Percentiles rank a stretch among this genome's conserved stretches.
These are phyloP conservation scores for Drosophila sp. DNA, from an alignment of 1,140 invertebrate genomes.

Conservation along the genomic window DNA sequence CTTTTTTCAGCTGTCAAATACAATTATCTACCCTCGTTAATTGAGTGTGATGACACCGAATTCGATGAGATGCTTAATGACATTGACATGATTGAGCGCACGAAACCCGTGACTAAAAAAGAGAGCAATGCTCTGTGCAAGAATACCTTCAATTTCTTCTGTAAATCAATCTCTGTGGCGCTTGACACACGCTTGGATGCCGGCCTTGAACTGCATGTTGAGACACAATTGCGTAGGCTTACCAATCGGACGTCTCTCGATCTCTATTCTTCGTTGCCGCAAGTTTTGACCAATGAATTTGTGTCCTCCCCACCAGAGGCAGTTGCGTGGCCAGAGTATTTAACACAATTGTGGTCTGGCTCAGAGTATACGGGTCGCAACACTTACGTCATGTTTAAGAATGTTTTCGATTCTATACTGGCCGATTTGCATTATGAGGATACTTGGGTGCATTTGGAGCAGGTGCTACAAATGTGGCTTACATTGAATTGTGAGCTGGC, in stretches of 20 bases:
- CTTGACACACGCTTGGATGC: slow-evolving; percentile 91
- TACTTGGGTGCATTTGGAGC: slow-evolving; percentile 88
- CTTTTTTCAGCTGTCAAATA: slow-evolving; percentile 73
- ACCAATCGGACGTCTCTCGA: slow-evolving; percentile 84
- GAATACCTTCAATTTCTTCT: slow-evolving; percentile 76
- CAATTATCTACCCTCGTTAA: slow-evolving; percentile 86
- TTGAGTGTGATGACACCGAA: slow-evolving; percentile 90
- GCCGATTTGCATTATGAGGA: slow-evolving; percentile 85
- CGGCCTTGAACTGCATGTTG: slow-evolving; percentile 88
- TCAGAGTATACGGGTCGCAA: slow-evolving; percentile 73
- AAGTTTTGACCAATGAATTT: slow-evolving; percentile 80
- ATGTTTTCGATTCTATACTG: slow-evolving; percentile 89
- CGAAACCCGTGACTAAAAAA: slow-evolving; percentile 83
- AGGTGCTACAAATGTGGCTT: slow-evolving; percentile 92
- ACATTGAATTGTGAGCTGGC: slow-evolving; percentile 88
- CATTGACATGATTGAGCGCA: slow-evolving; percentile 87
- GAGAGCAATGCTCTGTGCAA: slow-evolving; percentile 70
- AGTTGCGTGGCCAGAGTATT: slow-evolving; percentile 83
- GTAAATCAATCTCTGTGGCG: slow-evolving; percentile 87
- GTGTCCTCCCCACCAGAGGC: slow-evolving; percentile 78
- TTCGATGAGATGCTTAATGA: slow-evolving; percentile 88
- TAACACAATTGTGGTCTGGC: slow-evolving; percentile 79
- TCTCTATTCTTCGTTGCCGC: slow-evolving; percentile 83
- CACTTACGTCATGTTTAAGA: slow-evolving; percentile 86
- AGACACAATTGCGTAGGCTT: slow-evolving; percentile 88